These are phyloP conservation scores for Gobionotothen gibberifrons DNA, from an alignment of 2,797 vertebrate species.

Conservation along the genomic window DNA sequence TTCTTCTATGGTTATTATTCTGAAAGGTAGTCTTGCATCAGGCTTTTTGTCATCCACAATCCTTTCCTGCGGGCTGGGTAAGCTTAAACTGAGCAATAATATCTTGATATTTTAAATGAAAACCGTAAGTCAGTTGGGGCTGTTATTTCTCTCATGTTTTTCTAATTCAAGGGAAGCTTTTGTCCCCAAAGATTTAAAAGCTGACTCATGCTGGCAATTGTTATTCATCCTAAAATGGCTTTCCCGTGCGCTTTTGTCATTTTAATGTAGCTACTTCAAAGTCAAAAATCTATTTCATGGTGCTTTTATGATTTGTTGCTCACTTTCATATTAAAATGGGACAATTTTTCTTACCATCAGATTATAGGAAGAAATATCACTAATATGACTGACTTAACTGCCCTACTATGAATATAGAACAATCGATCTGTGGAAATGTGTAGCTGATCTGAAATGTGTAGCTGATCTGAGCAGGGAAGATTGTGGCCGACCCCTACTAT, in stretches of 20 bases:
- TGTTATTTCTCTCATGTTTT: slow-evolving; percentile 55
- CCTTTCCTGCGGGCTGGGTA: slow-evolving; percentile 29
- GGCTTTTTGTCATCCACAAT: slow-evolving; percentile 30
- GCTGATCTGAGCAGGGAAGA: not conserved
- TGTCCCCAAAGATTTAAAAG: slow-evolving; percentile 46
- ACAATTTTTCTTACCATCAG: slow-evolving; percentile 11
- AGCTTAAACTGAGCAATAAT: slow-evolving; percentile 52
- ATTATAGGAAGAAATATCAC: slow-evolving; percentile 7
- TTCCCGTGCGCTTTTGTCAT: slow-evolving; percentile 59
- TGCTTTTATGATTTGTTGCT: slow-evolving; percentile 15
- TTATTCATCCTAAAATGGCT: slow-evolving; percentile 58
- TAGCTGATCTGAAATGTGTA: slow-evolving; percentile 11
- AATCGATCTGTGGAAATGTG: not conserved
- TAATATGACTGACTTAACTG: not conserved
- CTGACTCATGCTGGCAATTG: slow-evolving; percentile 62
- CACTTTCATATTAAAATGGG: slow-evolving; percentile 26
- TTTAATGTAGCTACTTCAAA: slow-evolving; percentile 58
- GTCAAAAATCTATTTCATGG: slow-evolving; percentile 42
- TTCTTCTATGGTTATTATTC: slow-evolving; percentile 8
- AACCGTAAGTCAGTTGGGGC: slow-evolving; percentile 26
- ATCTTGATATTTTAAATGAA: slow-evolving; percentile 63
- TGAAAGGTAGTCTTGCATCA: slow-evolving; percentile 20
- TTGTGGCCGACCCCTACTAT: too few species aligned
- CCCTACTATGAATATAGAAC: not conserved
- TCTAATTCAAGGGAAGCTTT: slow-evolving; percentile 48